Base-by-base conservation (phyloP, 2,888 invertebrate genomes). In the Nasonovia ribisnigri region DNA sequence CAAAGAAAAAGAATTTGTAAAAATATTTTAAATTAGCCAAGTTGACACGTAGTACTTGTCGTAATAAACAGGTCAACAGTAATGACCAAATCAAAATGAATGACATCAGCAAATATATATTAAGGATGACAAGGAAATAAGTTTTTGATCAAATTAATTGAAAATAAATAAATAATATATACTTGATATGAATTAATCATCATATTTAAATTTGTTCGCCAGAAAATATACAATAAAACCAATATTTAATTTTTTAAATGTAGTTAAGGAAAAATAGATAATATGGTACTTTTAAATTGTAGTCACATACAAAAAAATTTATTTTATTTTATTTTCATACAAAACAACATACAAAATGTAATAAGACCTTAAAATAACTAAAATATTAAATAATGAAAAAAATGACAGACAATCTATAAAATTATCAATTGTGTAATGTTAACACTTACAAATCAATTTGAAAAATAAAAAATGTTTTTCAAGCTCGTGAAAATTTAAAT, bases 321-420 rank as follows among this genome's bases (percentile, higher is more conserved):
- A 29, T 42, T 84, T 90, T 13, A 48, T 36, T 77, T 90, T 51
- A 88, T 88, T 51, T 51, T 88, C 60, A 87, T 92, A 92, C 36
- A 91, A 84, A 92, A 92, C 88, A 92, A 92, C 92, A 88, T 92
- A 92, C 67, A 92, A 92, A 92, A 87, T 86, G 48, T 87, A 92
- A 87, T 92, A 86, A 88, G 77, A 20, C 51, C 92, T 92, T 88
- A 92, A 13, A 86, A 46, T 84, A 87, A 92, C 26, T 92, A 92
- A 60, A 92, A 87, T 84, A 51, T 67, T 46, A 90, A 90, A 91
- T 84, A 84, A 84, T 86, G 86, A 84, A 60, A 92, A 57, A 92
- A 54, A 92, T 57, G 67, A 88, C 13, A 48, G 77, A 20, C 54
- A 10, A 26, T 43, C 4, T 29, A 77, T 92, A 92, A 51, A 67